Evolutionary conservation across 2,113 vertebrate genomes (phyloP).

Genomic region (Ptilorrhoa leucosticta): DNA sequence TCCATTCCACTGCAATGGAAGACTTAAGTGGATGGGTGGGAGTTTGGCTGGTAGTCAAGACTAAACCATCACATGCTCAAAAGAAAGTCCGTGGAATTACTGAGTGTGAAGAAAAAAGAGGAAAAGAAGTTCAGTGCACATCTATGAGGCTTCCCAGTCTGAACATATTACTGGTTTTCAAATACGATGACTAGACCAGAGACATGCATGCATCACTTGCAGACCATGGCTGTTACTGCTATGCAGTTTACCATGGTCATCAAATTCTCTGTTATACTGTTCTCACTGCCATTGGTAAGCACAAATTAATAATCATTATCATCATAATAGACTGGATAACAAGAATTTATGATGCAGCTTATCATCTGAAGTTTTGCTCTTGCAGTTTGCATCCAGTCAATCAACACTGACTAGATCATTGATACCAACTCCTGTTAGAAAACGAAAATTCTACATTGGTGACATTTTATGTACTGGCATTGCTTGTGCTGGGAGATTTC

Average conservation of each 20-base stretch:
- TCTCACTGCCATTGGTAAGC: background rate
- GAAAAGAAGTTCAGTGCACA: background rate
- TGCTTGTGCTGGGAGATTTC: background rate
- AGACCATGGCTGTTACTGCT: background rate
- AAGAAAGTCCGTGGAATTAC: background rate
- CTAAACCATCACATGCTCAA: background rate
- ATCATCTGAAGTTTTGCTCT: background rate
- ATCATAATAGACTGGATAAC: background rate
- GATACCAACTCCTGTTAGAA: background rate
- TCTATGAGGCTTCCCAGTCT: background rate
- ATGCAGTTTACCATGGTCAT: background rate
- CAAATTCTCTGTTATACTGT: background rate
- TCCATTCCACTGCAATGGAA: background rate
- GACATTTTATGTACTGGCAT: background rate
- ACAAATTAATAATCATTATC: background rate
- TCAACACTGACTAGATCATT: background rate
- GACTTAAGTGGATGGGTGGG: background rate
- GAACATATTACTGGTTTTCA: background rate
- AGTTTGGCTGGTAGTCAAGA: background rate
- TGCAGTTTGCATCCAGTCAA: background rate
- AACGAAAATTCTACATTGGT: background rate
- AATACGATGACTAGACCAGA: background rate
- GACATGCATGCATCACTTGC: background rate
- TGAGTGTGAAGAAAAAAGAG: background rate
- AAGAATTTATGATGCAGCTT: background rate